A percentile compares a stretch with the other conserved stretches of the same genome.
Conservation (phyloP, 2,888 invertebrate species). For the Hipparchia semele region DNA sequence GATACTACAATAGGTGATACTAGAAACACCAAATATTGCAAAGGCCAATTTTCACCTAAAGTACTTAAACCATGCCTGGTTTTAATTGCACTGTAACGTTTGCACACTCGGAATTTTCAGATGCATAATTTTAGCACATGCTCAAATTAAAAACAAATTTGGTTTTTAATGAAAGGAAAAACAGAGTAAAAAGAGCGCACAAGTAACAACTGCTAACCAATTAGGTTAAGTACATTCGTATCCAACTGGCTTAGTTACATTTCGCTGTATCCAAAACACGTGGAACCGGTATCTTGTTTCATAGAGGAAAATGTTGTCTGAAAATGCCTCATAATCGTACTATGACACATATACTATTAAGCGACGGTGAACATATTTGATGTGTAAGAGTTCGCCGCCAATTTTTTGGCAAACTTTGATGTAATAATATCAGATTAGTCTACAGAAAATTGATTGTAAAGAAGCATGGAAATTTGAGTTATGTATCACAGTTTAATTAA, state of each 20-base stretch:
- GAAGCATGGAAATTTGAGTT: too few relatives aligned
- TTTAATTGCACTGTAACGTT: conserved; percentile 13
- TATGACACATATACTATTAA: not conserved
- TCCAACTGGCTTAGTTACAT: conserved; percentile 26
- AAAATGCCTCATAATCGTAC: too few relatives aligned
- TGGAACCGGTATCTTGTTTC: conserved; percentile 13
- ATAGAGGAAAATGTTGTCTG: not conserved
- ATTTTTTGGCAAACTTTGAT: too few relatives aligned
- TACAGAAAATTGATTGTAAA: too few relatives aligned
- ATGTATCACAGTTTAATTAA: too few relatives aligned
- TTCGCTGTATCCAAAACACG: conserved; percentile 16
- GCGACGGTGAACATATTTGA: not conserved
- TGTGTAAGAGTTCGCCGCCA: too few relatives aligned
- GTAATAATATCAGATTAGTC: too few relatives aligned
- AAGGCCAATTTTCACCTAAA: not conserved
- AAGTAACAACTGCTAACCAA: conserved; percentile 32
- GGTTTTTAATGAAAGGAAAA: conserved; percentile 34
- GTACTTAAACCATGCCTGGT: not conserved
- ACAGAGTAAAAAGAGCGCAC: conserved; percentile 23
- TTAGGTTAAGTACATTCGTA: conserved; percentile 35
- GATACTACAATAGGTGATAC: not conserved
- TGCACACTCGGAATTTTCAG: conserved; percentile 17
- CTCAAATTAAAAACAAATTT: conserved; percentile 36
- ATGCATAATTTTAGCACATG: conserved; percentile 20
- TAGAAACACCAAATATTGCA: not conserved